phyloP scores from a whole-genome alignment of 2,113 vertebrate genomes.

The Phalacrocorax brasilianus region DNA sequence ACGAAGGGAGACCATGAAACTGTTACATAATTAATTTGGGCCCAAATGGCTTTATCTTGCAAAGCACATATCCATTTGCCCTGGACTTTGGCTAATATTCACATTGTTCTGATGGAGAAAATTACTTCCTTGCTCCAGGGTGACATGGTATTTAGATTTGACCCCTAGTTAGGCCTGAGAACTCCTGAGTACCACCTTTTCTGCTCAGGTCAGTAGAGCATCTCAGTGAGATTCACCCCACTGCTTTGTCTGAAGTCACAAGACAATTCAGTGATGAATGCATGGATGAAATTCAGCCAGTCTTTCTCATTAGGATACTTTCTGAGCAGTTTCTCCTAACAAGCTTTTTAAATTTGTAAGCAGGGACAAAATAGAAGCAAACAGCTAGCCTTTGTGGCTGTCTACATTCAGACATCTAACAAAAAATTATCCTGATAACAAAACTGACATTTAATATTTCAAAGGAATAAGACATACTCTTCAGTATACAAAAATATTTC shows the following conservation, averaged over 20 bases:
- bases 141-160: background rate
- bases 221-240: background rate
- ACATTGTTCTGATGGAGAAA: background rate
- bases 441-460: background rate
- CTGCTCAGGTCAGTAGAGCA: background rate
- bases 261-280: background rate
- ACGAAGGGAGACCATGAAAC: background rate
- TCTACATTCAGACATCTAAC: background rate
- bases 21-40: background rate
- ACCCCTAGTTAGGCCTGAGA: background rate
- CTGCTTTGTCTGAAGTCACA: background rate
- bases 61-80: background rate
- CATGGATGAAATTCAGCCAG: background rate
- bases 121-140: background rate
- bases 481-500: background rate
- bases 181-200: background rate
- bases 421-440: background rate
- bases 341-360: background rate
- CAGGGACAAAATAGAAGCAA: background rate
- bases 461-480: background rate
- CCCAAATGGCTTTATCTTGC: background rate
- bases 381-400: background rate
- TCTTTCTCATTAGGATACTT: background rate
- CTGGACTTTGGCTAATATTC: background rate
- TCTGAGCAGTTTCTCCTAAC: background rate